Conservation (phyloP, 2,113 vertebrate genomes). For the Hystrix cristata region DNA sequence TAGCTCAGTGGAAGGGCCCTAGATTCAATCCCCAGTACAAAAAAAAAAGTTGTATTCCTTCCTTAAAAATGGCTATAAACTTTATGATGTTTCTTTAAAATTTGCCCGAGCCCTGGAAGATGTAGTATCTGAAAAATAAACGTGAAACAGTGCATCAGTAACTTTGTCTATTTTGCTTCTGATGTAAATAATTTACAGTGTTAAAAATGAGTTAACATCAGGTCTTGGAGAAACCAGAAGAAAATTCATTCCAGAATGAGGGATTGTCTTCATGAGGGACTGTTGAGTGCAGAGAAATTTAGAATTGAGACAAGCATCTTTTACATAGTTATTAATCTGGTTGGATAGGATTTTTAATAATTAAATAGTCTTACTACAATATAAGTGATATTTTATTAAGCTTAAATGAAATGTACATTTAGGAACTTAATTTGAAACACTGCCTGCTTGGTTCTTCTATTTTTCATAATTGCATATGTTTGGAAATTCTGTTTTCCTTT, state of each 20-base stretch:
- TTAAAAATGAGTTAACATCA: slow-evolving; percentile 74
- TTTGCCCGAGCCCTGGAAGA: slow-evolving; percentile 11
- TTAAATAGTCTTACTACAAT: slow-evolving; percentile 74
- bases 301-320: slow-evolving; percentile 72
- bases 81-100: slow-evolving; percentile 35
- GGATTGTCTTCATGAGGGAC: slow-evolving; percentile 66
- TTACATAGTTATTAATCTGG: slow-evolving; percentile 78
- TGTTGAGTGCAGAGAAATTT: slow-evolving; percentile 43
- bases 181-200: slow-evolving; percentile 79
- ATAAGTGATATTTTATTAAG: slow-evolving; percentile 80
- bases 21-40: neutral
- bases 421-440: slow-evolving; percentile 80
- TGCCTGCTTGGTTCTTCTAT: slow-evolving; percentile 73
- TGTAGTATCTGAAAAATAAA: slow-evolving; percentile 5
- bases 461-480: slow-evolving; percentile 76
- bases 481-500: slow-evolving; percentile 57
- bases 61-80: neutral
- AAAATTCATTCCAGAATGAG: slow-evolving; percentile 71
- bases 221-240: slow-evolving; percentile 69
- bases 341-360: slow-evolving; percentile 81
- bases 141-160: neutral
- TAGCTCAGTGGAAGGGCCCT: neutral
- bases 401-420: slow-evolving; percentile 81
- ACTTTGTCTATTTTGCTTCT: neutral
- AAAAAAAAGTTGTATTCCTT: neutral